Percentiles rank a stretch among this genome's conserved stretches.
phyloP scores from a whole-genome alignment of 2,888 invertebrate genomes.

The Cenopis cana region DNA sequence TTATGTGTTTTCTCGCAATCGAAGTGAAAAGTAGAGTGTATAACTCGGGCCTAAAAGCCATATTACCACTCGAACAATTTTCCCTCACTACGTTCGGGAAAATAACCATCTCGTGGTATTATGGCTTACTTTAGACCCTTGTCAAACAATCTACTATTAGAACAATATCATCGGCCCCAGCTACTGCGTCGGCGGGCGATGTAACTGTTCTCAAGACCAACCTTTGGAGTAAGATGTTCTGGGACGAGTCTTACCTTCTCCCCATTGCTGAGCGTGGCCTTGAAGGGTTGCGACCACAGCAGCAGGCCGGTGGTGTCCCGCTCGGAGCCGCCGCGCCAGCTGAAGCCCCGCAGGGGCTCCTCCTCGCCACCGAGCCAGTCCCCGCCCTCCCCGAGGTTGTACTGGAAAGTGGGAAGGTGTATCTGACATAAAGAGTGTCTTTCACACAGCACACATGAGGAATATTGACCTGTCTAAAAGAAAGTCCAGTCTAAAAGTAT shows the following conservation, averaged over 20 bases:
- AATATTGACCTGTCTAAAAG: no score
- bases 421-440: background rate
- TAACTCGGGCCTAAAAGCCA: no score
- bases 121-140: no score
- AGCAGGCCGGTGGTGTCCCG: conserved; percentile 98
- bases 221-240: background rate
- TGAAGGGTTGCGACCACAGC: conserved; percentile 98
- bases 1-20: no score
- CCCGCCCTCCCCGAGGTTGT: conserved; percentile 71
- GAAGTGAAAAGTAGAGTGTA: no score
- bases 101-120: no score
- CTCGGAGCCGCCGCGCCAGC: conserved; percentile 98
- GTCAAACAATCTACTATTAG: no score
- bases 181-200: background rate
- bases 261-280: conserved; percentile 89
- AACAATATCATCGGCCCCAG: no score
- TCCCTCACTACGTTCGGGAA: no score
- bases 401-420: conserved; percentile 56
- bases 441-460: no score
- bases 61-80: no score
- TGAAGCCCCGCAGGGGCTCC: conserved; percentile 94
- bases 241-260: conserved; percentile 85
- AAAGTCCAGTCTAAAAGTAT: no score
- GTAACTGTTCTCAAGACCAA: background rate
- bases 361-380: conserved; percentile 95